These are phyloP conservation scores for Sminthurinus aureus DNA, from an alignment of 2,888 invertebrate species.

Conservation along the genomic window DNA sequence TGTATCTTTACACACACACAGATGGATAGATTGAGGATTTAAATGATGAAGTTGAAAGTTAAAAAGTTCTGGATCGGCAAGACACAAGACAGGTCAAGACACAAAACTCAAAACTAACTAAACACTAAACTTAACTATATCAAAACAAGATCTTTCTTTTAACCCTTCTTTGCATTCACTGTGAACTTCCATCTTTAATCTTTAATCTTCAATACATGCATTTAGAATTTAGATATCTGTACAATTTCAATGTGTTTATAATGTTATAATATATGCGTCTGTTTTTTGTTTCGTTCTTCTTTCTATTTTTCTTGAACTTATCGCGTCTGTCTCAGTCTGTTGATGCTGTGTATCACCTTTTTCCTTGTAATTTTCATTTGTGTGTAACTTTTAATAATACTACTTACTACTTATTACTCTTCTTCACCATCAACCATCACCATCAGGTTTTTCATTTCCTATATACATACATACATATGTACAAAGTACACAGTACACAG, in stretches of 20 bases:
- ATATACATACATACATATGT: too few relatives aligned
- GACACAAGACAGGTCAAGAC: constrained; percentile 36
- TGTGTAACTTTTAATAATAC: too few relatives aligned
- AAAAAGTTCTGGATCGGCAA: constrained; percentile 38
- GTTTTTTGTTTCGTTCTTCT: background rate
- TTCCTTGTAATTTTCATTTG: too few relatives aligned
- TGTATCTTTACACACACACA: background rate
- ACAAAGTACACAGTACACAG: too few relatives aligned
- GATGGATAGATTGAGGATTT: background rate
- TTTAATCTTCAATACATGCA: background rate
- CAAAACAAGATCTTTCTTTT: constrained; percentile 1
- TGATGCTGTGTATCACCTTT: too few relatives aligned
- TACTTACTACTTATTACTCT: too few relatives aligned
- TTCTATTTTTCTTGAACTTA: background rate
- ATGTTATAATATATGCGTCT: background rate
- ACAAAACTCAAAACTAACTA: constrained; percentile 12
- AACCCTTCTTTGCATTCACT: background rate
- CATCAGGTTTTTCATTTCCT: too few relatives aligned
- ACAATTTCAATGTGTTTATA: background rate
- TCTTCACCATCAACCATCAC: too few relatives aligned
- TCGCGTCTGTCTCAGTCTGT: too few relatives aligned
- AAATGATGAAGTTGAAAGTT: constrained; percentile 19
- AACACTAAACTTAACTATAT: background rate
- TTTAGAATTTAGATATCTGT: background rate
- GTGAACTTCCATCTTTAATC: background rate